Percentiles rank a stretch among this genome's conserved stretches.
phyloP scores from a whole-genome alignment of 2,797 vertebrate genomes.

The Parotocinclus haroldoi region DNA sequence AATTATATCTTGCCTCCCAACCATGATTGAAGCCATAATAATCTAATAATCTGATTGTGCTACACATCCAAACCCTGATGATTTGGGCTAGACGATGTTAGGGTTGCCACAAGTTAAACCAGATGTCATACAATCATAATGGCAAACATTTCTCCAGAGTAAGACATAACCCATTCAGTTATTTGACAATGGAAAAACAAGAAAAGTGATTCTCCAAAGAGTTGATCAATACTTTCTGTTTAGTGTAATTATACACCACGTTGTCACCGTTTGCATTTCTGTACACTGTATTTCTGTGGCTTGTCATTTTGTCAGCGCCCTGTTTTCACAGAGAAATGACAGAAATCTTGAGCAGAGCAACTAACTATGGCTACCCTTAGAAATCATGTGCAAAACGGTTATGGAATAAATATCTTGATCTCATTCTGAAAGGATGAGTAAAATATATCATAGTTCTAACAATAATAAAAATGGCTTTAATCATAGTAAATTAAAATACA shows the following conservation, averaged over 20 bases:
- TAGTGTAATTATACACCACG: constrained; percentile 30
- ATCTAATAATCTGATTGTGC: constrained; percentile 60
- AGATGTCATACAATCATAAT: constrained; percentile 14
- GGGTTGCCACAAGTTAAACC: constrained; percentile 51
- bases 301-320: too few species aligned
- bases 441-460: too few species aligned
- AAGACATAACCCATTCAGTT: constrained; percentile 2
- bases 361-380: too few species aligned
- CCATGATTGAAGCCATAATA: constrained; percentile 63
- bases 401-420: too few species aligned
- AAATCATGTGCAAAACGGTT: too few species aligned
- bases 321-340: too few species aligned
- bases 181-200: constrained; percentile 13
- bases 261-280: constrained; percentile 12
- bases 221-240: constrained; percentile 32
- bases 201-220: constrained; percentile 11
- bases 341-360: too few species aligned
- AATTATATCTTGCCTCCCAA: constrained; percentile 64
- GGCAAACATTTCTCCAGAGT: not conserved
- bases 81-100: constrained; percentile 51
- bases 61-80: constrained; percentile 49
- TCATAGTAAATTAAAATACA: too few species aligned
- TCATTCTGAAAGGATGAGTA: too few species aligned
- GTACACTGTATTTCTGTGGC: too few species aligned
- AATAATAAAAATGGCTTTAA: too few species aligned